phyloP scores from a whole-genome alignment of 2,888 invertebrate genomes.

The Pyrochroa serraticornis region DNA sequence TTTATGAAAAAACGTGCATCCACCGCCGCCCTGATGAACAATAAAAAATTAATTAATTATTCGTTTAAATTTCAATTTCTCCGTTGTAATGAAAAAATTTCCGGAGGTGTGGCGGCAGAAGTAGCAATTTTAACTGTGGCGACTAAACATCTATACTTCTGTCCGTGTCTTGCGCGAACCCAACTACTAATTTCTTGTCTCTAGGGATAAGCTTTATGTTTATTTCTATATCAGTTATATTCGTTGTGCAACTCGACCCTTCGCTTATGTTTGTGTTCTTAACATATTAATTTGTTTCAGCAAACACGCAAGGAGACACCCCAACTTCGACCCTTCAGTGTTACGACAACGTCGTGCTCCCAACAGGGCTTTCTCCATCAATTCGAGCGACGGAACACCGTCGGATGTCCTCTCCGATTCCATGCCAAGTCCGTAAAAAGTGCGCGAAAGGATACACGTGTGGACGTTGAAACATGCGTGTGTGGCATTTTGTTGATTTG shows the following conservation, averaged over 20 bases:
- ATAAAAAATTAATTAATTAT: no score
- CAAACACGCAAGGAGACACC: conserved; percentile 68
- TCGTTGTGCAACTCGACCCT: conserved; percentile 4
- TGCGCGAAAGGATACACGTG: background rate
- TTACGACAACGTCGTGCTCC: conserved; percentile 61
- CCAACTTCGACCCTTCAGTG: conserved; percentile 66
- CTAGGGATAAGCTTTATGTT: background rate
- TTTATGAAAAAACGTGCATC: no score
- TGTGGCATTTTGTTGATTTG: no score
- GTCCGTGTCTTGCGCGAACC: no score
- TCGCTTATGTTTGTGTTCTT: conserved; percentile 28
- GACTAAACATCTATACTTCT: no score
- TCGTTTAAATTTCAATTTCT: no score
- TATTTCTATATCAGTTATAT: background rate
- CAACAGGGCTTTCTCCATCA: conserved; percentile 60
- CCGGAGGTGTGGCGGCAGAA: no score
- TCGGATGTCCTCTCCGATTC: conserved; percentile 61
- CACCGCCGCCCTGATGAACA: no score
- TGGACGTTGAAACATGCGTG: background rate
- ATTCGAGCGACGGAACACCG: conserved; percentile 61
- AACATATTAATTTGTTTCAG: conserved; percentile 50
- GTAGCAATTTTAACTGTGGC: no score
- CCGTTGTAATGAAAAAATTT: no score
- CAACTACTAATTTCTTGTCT: background rate
- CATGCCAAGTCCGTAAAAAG: conserved; percentile 58